Evolutionary conservation across 2,797 vertebrate species (phyloP).

Genomic region (Anguilla megastoma): DNA sequence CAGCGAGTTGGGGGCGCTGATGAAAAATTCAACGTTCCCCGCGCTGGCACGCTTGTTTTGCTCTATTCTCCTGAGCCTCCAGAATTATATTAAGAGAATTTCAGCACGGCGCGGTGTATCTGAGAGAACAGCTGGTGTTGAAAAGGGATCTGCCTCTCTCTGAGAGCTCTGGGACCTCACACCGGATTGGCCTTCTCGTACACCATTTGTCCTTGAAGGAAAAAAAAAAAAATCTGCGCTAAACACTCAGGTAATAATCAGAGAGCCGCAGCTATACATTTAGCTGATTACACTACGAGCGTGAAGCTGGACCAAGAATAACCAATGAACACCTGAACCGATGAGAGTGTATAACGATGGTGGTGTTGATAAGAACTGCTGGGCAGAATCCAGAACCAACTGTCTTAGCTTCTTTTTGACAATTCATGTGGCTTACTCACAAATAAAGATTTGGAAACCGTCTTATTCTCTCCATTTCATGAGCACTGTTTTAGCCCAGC

Average conservation of each 20-base stretch:
- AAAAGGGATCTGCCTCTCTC: conserved; percentile 90
- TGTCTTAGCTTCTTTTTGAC: neutral
- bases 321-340: conserved; percentile 53
- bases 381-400: neutral
- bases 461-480: neutral
- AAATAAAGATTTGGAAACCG: neutral
- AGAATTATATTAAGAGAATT: conserved; percentile 99
- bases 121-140: conserved; percentile 98
- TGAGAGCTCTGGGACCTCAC: conserved; percentile 85
- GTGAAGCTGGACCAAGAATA: conserved; percentile 44
- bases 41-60: conserved; percentile 96
- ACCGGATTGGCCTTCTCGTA: conserved; percentile 82
- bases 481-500: neutral
- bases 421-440: neutral
- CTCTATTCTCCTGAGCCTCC: conserved; percentile 96
- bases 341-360: conserved; percentile 51
- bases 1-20: conserved; percentile 84
- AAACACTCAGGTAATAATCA: conserved; percentile 67
- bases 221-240: conserved; percentile 64
- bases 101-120: conserved; percentile 89
- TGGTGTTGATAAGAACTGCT: conserved; percentile 57
- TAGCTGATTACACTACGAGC: conserved; percentile 60
- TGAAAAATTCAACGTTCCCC: conserved; percentile 98
- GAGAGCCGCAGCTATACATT: conserved; percentile 61
- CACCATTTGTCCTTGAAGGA: conserved; percentile 92